Percentiles rank a stretch among this genome's conserved stretches.
Conservation (phyloP, 2,797 vertebrate species). For the Pampus argenteus region DNA sequence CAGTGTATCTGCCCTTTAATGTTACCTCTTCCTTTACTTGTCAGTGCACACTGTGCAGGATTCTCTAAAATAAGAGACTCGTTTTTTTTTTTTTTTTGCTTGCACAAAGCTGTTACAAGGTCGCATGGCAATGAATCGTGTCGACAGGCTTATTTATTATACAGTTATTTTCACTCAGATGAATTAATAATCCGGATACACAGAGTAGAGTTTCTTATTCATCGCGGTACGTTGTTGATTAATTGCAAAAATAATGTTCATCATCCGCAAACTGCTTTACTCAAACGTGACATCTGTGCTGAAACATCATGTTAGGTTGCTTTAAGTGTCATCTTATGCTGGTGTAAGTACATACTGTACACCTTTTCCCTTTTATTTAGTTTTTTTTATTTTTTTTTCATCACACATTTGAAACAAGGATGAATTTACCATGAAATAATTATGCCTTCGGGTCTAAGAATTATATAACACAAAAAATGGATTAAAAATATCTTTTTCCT, state of each 20-base stretch:
- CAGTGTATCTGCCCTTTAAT: slow-evolving; percentile 11
- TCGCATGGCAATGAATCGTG: not conserved
- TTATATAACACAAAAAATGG: no score
- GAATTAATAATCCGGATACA: no score
- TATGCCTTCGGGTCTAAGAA: not conserved
- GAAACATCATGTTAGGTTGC: not conserved
- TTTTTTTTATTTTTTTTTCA: not conserved
- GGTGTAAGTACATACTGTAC: not conserved
- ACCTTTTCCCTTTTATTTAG: no score
- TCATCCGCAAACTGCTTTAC: not conserved
- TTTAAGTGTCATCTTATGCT: not conserved
- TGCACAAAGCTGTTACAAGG: not conserved
- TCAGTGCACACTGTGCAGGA: not conserved
- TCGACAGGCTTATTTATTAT: slow-evolving; percentile 11
- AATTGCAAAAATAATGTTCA: not conserved
- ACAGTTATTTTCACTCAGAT: slow-evolving; percentile 9
- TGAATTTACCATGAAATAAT: not conserved
- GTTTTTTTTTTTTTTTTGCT: no score
- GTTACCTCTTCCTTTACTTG: not conserved
- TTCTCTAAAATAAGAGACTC: not conserved
- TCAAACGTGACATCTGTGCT: no score
- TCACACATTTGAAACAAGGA: not conserved
- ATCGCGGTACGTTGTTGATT: not conserved
- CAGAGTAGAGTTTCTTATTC: not conserved
- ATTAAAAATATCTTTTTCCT: slow-evolving; percentile 25